A percentile compares a stretch with the other conserved stretches of the same genome.
phyloP scores from a whole-genome alignment of 2,113 vertebrate species.

The Dendropsophus ebraccatus region DNA sequence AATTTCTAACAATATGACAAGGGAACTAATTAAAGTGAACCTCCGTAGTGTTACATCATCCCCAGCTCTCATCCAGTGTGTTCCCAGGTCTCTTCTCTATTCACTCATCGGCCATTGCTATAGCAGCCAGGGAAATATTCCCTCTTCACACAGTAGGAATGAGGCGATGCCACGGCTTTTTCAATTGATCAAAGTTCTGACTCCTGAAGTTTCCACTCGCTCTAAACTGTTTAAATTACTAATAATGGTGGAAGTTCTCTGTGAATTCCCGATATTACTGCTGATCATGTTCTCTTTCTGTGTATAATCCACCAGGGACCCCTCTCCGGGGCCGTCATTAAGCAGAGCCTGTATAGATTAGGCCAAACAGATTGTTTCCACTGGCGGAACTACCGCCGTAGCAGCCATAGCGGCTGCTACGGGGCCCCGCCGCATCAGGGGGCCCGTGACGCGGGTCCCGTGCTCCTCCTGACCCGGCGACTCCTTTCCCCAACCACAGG shows the following conservation, averaged over 20 bases:
- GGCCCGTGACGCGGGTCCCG: no score
- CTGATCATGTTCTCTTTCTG: neutral
- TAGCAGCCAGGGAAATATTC: conserved; percentile 44
- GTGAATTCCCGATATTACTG: neutral
- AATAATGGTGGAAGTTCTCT: neutral
- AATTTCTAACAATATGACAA: conserved; percentile 33
- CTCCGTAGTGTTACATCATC: conserved; percentile 31
- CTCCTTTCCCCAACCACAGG: no score
- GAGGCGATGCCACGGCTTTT: neutral
- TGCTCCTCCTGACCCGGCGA: no score
- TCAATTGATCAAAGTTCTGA: neutral
- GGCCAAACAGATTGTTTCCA: neutral
- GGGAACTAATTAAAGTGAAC: conserved; percentile 50
- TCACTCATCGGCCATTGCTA: conserved; percentile 47
- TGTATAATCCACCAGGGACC: neutral
- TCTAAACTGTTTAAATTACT: no score
- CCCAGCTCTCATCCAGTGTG: neutral
- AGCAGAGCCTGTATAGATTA: neutral
- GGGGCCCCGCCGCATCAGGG: no score
- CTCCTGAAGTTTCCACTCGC: neutral
- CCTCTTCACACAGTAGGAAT: conserved; percentile 10
- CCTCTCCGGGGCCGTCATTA: neutral
- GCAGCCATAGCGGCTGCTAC: no score
- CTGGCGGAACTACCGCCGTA: no score
- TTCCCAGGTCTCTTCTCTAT: conserved; percentile 49